Evolutionary conservation across 35 echinoderm and acorn worm genomes (phyloP).

Genomic region (Lytechinus variegatus): DNA sequence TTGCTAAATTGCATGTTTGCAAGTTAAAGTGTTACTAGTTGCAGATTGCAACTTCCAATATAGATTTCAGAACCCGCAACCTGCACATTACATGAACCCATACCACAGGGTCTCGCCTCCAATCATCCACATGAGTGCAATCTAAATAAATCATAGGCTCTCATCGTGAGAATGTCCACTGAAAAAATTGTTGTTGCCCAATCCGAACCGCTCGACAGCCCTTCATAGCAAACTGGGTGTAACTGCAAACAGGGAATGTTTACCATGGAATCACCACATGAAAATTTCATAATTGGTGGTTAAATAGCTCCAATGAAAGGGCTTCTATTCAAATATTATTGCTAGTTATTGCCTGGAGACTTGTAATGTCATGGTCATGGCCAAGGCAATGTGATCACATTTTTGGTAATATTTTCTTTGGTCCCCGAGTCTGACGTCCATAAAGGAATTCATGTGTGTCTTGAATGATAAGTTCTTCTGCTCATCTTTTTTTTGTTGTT

Average conservation of each 20-base stretch:
- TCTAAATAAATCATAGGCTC: not conserved
- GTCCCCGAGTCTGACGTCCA: not conserved
- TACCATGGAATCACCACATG: slow-evolving; percentile 24
- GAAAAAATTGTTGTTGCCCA: not conserved
- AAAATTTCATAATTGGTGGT: slow-evolving; percentile 43
- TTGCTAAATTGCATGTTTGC: not conserved
- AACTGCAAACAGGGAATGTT: slow-evolving; percentile 23
- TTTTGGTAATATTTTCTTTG: not conserved
- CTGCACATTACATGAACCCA: not conserved
- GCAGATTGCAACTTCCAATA: not conserved
- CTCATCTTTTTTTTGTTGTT: not conserved
- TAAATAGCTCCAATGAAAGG: slow-evolving; percentile 31
- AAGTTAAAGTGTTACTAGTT: too few species aligned
- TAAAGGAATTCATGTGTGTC: not conserved
- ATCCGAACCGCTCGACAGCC: not conserved
- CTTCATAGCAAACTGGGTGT: slow-evolving; percentile 8
- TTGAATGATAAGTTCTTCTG: not conserved
- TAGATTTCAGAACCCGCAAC: not conserved
- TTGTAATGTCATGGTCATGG: slow-evolving; percentile 27
- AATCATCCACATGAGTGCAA: not conserved
- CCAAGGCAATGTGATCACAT: not conserved
- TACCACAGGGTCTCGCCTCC: not conserved
- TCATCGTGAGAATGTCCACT: not conserved
- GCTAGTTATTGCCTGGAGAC: slow-evolving; percentile 10
- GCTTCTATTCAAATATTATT: slow-evolving; percentile 34